Evolutionary conservation across 2,797 vertebrate species (phyloP).

Genomic region (Pogoniulus pusillus): DNA sequence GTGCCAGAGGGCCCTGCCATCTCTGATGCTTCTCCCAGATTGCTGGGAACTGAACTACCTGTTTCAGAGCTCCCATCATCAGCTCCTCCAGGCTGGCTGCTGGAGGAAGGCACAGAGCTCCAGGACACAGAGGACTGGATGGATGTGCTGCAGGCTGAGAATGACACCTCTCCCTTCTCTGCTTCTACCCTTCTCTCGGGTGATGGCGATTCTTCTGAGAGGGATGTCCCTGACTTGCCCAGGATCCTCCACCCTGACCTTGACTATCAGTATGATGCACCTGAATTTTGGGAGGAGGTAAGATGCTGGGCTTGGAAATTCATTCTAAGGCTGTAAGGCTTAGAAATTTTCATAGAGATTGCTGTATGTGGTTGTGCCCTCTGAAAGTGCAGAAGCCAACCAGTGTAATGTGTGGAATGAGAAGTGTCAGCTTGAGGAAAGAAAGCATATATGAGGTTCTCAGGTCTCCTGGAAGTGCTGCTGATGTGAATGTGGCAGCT

Average conservation of each 20-base stretch:
- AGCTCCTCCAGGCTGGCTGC: slow-evolving; percentile 54
- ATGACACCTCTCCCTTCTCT: slow-evolving; percentile 85
- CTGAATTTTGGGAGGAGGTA: slow-evolving; percentile 88
- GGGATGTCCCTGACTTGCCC: slow-evolving; percentile 80
- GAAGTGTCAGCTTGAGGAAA: neutral
- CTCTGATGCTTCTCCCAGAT: slow-evolving; percentile 59
- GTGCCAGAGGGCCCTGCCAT: slow-evolving; percentile 56
- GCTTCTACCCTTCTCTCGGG: slow-evolving; percentile 90
- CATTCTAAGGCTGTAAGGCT: neutral
- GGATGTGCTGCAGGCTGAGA: slow-evolving; percentile 79
- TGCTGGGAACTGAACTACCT: slow-evolving; percentile 51
- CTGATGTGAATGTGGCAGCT: neutral
- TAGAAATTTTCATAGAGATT: neutral
- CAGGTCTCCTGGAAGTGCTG: neutral
- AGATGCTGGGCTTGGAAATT: slow-evolving; percentile 39
- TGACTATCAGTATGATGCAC: slow-evolving; percentile 90
- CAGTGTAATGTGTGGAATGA: fast-evolving
- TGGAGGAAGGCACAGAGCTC: slow-evolving; percentile 66
- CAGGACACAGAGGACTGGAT: slow-evolving; percentile 76
- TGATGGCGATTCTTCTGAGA: slow-evolving; percentile 88
- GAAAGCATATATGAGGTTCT: neutral
- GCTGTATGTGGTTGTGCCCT: neutral
- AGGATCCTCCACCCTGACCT: slow-evolving; percentile 84
- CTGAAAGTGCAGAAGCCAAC: neutral
- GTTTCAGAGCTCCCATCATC: slow-evolving; percentile 60